Conservation (phyloP, 2,113 vertebrate species). For the Myiopsitta monachus region DNA sequence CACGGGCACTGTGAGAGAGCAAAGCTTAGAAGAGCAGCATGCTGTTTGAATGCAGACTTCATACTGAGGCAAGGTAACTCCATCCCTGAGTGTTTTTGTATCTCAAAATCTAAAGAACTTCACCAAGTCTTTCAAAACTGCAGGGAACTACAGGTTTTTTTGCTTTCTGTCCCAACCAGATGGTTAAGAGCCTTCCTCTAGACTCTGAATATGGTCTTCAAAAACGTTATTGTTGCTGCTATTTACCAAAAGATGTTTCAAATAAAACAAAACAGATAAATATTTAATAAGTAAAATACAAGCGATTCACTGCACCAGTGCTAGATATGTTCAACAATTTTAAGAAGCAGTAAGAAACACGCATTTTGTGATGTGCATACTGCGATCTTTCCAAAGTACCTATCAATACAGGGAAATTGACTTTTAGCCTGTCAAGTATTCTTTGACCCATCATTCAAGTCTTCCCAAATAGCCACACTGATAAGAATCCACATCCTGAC, state of each 20-base stretch:
- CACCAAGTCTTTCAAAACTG: not conserved
- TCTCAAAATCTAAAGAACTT: not conserved
- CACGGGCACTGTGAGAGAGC: not conserved
- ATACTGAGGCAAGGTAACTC: not conserved
- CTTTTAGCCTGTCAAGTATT: not conserved
- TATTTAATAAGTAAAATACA: not conserved
- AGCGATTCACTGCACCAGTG: not conserved
- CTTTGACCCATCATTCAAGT: not conserved
- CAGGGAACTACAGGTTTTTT: not conserved
- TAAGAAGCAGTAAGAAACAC: not conserved
- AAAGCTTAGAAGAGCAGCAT: not conserved
- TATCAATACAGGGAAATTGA: not conserved
- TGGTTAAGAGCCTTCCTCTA: not conserved
- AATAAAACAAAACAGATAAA: not conserved
- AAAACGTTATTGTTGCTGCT: not conserved
- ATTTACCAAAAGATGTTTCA: not conserved
- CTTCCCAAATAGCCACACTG: not conserved
- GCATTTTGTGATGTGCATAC: not conserved
- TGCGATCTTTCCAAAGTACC: not conserved
- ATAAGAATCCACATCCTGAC: not conserved
- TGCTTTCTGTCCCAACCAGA: not conserved
- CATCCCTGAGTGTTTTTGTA: not conserved
- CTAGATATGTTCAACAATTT: not conserved
- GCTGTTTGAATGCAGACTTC: not conserved
- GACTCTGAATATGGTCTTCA: not conserved